phyloP scores from a whole-genome alignment of 2,113 vertebrate species.

The Chloebia gouldiae region DNA sequence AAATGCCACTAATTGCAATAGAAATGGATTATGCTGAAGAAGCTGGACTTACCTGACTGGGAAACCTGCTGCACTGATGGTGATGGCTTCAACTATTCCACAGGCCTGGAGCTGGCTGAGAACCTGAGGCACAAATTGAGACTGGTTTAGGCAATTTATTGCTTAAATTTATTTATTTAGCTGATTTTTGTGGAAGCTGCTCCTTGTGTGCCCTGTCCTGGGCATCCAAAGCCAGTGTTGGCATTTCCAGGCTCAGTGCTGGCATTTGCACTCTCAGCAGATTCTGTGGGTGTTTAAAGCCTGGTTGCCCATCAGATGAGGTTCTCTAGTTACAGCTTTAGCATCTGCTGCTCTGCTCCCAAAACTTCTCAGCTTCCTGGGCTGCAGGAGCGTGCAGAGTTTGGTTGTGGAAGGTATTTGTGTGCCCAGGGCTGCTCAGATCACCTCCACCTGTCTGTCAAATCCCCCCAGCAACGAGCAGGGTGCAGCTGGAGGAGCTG shows the following conservation, averaged over 20 bases:
- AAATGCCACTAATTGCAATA: background rate
- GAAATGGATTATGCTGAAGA: background rate
- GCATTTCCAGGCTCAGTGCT: background rate
- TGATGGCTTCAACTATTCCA: slow-evolving; percentile 94
- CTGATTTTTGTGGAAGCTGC: background rate
- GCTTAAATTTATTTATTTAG: too few species aligned
- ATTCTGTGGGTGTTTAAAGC: background rate
- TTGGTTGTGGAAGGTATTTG: background rate
- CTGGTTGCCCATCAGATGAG: background rate
- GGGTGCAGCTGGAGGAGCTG: background rate
- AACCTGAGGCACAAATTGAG: slow-evolving; percentile 75
- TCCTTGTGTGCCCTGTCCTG: background rate
- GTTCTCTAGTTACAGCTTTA: background rate
- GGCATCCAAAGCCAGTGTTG: background rate
- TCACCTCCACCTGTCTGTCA: background rate
- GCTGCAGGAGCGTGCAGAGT: background rate
- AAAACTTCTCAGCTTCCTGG: background rate
- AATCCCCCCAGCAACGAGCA: background rate
- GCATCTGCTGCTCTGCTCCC: background rate
- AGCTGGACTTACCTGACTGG: slow-evolving; percentile 83
- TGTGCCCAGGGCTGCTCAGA: background rate
- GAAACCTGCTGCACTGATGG: slow-evolving; percentile 95
- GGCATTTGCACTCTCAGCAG: background rate
- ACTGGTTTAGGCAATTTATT: background rate
- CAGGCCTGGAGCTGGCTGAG: slow-evolving; percentile 92